Base-by-base conservation (phyloP, 2,113 vertebrate species). In the Puffinus mauretanicus region DNA sequence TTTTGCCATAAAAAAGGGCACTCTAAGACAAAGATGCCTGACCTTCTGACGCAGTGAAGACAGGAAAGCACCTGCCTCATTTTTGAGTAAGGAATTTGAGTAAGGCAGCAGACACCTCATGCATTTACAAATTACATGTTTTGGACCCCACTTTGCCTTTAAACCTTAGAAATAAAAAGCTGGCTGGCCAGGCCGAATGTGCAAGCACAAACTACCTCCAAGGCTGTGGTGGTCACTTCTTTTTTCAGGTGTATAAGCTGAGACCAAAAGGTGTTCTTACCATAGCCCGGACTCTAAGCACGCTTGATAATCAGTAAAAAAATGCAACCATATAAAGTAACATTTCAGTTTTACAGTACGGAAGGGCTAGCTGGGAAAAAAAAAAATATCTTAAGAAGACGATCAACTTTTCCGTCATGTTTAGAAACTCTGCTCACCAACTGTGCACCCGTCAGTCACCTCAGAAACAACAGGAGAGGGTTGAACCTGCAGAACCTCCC, bases 241-340 rank as follows among this genome's bases (percentile, higher is more conserved):
- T 42, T 55, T 32, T 75, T 25, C 66, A 54, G 60, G 25, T 30
- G 9, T n/a, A 12, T 15, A 47, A 73, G 4, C 25, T 36, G 21
- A 54, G 21, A 80, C 9, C 27, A 67, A 22, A 52, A 60, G 16
- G 42, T 18, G 11, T n/a, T 11, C 8, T 25, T 40, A 27, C 17
- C 7, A 5, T 27, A 81, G 21, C 30, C 9, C 0, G 2, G 52
- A 25, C 46, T 42, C 16, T 26, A 44, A 34, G 24, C 11, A 14
- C 27, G 5, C 29, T 46, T 61, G 30, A 55, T 16, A 69, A 42
- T 18, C n/a, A 69, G n/a, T 38, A 16, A n/a, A 54, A 65, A 67
- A 54, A 46, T 16, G 26, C 40, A 49, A 36, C 24, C 5, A 4
- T 25, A 9, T 18, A 54, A 46, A 60, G 38, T 22, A 46, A 29